Base-by-base conservation (phyloP, 2,113 vertebrate species). In the Gambusia holbrooki region DNA sequence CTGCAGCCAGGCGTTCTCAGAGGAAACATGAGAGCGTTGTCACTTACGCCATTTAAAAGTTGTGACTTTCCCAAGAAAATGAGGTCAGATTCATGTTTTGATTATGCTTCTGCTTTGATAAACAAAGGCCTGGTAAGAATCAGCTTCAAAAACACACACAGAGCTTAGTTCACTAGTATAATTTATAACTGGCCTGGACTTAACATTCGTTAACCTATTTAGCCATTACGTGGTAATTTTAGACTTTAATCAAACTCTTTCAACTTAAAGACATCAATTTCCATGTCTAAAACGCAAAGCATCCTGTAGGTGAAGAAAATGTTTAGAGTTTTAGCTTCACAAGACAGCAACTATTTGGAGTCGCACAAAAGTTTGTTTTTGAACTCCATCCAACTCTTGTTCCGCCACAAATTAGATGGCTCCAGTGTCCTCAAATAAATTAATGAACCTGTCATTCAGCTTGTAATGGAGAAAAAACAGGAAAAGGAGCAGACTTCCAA, bases 11-110 rank as follows among this genome's bases (percentile, higher is more conserved):
- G 19, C 17, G 1, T 69, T 84, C 88, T 80, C 80, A 11, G 69
- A 84, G 86, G 80, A 74, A 77, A 64, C 67, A 25, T 5, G 58
- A 0, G 5, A 77, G 74, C 68, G 82, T 87, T 73, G 85, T 85
- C 87, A 76, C 85, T 74, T 79, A 87, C 76, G 69, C 85, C 84
- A 89, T 91, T 90, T 92, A 88, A 89, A 89, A 88, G 79, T 85
- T 89, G 71, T 75, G 86, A 92, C 90, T 89, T 88, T 87, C 66
- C 73, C 29, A 70, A 82, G 77, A 85, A 82, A 85, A 85, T 69
- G 75, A 84, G 84, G 85, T 89, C 84, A 84, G 81, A 77, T 69
- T 81, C 60, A 48, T 71, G 77, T 70, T 83, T 80, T 62, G 79
- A 85, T 83, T 67, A 61, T 29, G 28, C 61, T 42, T 62, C 73